A percentile compares a stretch with the other conserved stretches of the same genome.
phyloP scores from a whole-genome alignment of 2,888 invertebrate species.

The Brachylomia viminalis region DNA sequence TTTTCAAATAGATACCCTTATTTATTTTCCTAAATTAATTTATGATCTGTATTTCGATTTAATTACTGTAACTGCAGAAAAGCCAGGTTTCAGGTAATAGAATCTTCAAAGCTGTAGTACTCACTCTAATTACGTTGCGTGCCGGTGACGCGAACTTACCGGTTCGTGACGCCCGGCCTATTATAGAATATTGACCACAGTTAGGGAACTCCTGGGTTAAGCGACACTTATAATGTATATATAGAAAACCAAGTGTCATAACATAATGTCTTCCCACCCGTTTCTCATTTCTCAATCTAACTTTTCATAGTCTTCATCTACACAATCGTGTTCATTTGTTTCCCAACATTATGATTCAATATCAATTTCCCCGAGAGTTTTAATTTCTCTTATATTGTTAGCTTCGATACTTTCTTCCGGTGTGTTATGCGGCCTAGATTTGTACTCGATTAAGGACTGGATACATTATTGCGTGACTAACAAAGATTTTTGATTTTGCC shows the following conservation, averaged over 20 bases:
- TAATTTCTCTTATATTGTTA: conserved; percentile 61
- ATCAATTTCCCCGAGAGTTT: conserved; percentile 37
- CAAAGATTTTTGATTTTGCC: neutral
- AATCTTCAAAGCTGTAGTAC: too few relatives aligned
- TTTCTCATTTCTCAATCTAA: conserved; percentile 43
- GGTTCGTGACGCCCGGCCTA: too few relatives aligned
- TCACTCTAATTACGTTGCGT: too few relatives aligned
- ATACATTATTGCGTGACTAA: conserved; percentile 11
- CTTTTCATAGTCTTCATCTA: conserved; percentile 30
- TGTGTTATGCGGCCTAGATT: conserved; percentile 63
- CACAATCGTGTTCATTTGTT: conserved; percentile 13
- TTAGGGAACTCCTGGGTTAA: conserved; percentile 27
- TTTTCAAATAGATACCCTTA: too few relatives aligned
- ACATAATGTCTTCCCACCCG: conserved; percentile 46
- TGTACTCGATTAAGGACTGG: conserved; percentile 27
- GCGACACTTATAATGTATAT: conserved; percentile 26
- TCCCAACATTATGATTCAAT: conserved; percentile 51
- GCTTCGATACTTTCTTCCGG: conserved; percentile 64
- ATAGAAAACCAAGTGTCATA: conserved; percentile 47
- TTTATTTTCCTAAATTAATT: too few relatives aligned
- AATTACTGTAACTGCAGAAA: too few relatives aligned
- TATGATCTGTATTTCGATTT: too few relatives aligned
- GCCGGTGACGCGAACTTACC: too few relatives aligned
- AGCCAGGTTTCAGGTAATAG: too few relatives aligned
- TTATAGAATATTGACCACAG: too few relatives aligned